Evolutionary conservation across 2,797 vertebrate genomes (phyloP), one percentile per base, ranked within the genome.

Genomic region (Lepilemur septentrionalis): DNA sequence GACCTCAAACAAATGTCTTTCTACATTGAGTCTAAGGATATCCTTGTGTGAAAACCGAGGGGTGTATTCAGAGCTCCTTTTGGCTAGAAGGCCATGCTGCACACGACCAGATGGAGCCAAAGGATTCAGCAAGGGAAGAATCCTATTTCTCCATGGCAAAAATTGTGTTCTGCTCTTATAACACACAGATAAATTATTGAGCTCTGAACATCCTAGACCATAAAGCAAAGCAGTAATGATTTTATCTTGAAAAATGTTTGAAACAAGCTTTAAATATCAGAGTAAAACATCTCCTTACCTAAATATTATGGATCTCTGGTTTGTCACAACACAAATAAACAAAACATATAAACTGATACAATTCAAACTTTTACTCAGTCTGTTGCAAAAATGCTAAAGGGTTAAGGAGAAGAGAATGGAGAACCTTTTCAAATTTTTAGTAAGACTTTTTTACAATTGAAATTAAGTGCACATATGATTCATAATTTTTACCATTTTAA

Each of bases 21-120:
- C 7, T 72, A 28, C 4, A 0, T 35, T 1, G 0, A 5, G 7
- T 35, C 43, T 4, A 35, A 48, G 28, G 23, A 43, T 15, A 35
- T 46, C 28, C 7, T 46, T 35, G 17, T 38, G 50, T 23, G 12
- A 69, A 78, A 35, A 70, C 1, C 6, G 3, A 10, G 25, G 2
- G 1, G 5, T 38, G 4, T 43, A 13, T 17, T 79, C 30, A 88
- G 48, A 78, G 15, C 4, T 12, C 25, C 28, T 0, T 20, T 25
- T 23, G n/a, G 32, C 63, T 38, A 35, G 14, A 61, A 52, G 35
- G n/a, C 11, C 57, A 57, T 7, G 12, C 14, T 22, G 46, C 30
- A 20, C 5, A n/a, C 4, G 6, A 15, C 14, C 20, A 57, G 43
- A 65, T 8, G 30, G 2, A 63, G 15, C 38, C 1, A 13, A 41